These are phyloP conservation scores for Junonia oenone DNA, from an alignment of 2,888 invertebrate genomes.

Conservation along the genomic window DNA sequence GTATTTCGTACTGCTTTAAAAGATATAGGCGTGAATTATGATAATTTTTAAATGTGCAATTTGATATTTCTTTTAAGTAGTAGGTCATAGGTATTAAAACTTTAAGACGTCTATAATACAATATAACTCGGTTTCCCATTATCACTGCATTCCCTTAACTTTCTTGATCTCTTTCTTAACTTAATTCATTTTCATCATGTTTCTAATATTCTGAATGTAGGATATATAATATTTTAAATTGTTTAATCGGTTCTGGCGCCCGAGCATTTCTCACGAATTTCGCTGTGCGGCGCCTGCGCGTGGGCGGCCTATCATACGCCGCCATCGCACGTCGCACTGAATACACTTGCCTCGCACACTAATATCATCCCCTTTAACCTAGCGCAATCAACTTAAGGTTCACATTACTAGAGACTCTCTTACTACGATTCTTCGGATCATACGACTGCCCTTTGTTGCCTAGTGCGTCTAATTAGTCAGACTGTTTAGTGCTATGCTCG, in stretches of 20 bases:
- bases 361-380: constrained; percentile 37
- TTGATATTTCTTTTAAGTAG: neutral
- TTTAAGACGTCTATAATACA: neutral
- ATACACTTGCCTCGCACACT: constrained; percentile 43
- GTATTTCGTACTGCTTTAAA: constrained; percentile 31
- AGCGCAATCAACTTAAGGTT: constrained; percentile 41
- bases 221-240: constrained; percentile 11
- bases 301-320: constrained; percentile 71
- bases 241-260: constrained; percentile 42
- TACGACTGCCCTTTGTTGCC: constrained; percentile 62
- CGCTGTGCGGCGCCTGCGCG: constrained; percentile 68
- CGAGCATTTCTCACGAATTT: constrained; percentile 71
- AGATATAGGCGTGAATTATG: constrained; percentile 18
- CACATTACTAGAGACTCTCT: constrained; percentile 31
- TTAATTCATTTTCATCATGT: neutral
- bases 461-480: constrained; percentile 78
- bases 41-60: constrained; percentile 17
- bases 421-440: constrained; percentile 34
- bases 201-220: neutral
- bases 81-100: neutral
- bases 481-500: constrained; percentile 68
- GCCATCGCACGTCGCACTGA: constrained; percentile 61
- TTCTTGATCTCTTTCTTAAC: too few relatives aligned
- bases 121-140: neutral
- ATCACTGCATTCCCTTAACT: neutral